Evolutionary conservation across 1,140 invertebrate species (phyloP), one percentile per base, ranked within the genome.

Genomic region (Megathymus violae): DNA sequence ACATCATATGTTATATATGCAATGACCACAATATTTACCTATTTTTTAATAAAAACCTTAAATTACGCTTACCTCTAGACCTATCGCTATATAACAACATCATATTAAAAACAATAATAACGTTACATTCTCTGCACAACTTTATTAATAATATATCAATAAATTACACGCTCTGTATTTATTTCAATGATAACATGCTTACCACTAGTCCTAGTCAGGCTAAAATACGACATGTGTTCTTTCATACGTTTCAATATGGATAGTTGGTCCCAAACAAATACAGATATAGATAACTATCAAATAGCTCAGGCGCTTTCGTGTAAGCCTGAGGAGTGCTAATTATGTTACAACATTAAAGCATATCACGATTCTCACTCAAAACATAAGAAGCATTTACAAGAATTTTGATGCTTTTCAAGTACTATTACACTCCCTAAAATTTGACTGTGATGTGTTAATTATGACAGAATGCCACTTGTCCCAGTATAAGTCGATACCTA

Each of bases 371-470:
- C 50, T 63, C 9, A 63, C 61, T 46, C 61, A 63, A 54, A 63
- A 63, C 13, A 63, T 52, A 44, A 58, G 52, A 15, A 58, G 52
- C 10, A 58, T 58, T 9, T 58, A 58, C 25, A 58, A 58, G n/a
- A 58, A 58, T 44, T 5, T 58, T 31, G 65, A 62, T 25, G 60
- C 51, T 27, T 44, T 44, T 14, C 15, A 44, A 44, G 41, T 68
- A 69, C 72, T 72, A 64, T 64, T 52, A 46, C 56, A 61, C 61
- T 64, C 61, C 1, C 0, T 54, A 10, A 54, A 43, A 25, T 14
- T 56, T n/a, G 41, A 63, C 1, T 54, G 48, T 19, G 61, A 63
- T 25, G 19, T 63, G 5, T 31, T 62, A 17, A 16, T 62, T n/a
- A 62, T 62, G 46, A 62, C 60, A 9, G 60, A 62, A 31, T 63